These are phyloP conservation scores for Drosophila sproati DNA, from an alignment of 1,140 invertebrate genomes.

Conservation along the genomic window DNA sequence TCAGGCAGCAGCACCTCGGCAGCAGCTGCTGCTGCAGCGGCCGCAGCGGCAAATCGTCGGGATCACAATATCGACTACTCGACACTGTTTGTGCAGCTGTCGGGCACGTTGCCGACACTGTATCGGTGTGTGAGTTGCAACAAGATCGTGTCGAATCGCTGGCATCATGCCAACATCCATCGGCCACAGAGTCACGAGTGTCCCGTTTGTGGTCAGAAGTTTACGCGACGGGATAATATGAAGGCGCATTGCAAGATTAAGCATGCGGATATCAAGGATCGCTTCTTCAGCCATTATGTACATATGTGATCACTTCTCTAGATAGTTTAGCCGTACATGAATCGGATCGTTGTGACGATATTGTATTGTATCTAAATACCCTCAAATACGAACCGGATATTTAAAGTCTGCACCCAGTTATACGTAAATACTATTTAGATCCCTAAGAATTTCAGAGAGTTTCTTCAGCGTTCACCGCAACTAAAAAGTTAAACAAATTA, in stretches of 20 bases:
- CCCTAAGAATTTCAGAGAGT: conserved; percentile 39
- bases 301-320: conserved; percentile 85
- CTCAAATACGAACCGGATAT: not conserved
- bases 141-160: conserved; percentile 90
- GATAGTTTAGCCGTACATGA: conserved; percentile 64
- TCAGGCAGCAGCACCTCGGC: conserved; percentile 44
- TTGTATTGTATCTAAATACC: not conserved
- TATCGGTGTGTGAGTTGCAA: conserved; percentile 86
- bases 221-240: conserved; percentile 89
- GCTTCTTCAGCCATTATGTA: conserved; percentile 85
- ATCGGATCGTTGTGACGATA: not conserved
- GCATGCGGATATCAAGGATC: conserved; percentile 86
- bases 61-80: conserved; percentile 85
- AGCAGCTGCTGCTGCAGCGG: conserved; percentile 62
- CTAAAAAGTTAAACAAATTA: conserved; percentile 38
- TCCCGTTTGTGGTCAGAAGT: conserved; percentile 88
- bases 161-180: conserved; percentile 90
- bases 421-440: conserved; percentile 25
- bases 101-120: conserved; percentile 81
- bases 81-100: conserved; percentile 81
- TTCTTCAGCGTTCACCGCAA: conserved; percentile 29
- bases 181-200: conserved; percentile 89
- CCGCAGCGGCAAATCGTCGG: conserved; percentile 76
- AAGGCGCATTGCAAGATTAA: conserved; percentile 89
- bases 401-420: conserved; percentile 3